Conservation (phyloP, 2,888 invertebrate genomes). For the Diarsia dahlii region DNA sequence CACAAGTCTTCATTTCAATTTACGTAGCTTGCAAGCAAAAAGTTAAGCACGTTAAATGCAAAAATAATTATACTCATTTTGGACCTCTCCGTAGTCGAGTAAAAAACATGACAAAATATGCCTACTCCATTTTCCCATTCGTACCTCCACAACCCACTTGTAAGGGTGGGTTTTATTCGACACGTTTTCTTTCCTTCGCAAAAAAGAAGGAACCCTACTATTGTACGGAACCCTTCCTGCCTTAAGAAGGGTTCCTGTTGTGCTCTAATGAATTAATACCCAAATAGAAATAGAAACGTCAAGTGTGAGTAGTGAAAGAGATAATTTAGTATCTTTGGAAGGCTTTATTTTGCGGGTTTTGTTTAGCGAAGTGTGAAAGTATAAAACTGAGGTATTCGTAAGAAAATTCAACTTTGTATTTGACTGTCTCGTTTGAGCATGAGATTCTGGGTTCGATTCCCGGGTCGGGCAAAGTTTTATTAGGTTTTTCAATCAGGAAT, state of each 20-base stretch:
- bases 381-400: not conserved
- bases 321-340: not conserved
- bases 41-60: too few species aligned
- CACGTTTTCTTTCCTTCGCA: slow-evolving; percentile 58
- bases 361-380: not conserved
- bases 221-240: slow-evolving; percentile 52
- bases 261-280: slow-evolving; percentile 63
- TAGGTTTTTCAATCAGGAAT: too few species aligned
- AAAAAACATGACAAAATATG: not conserved
- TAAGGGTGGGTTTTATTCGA: slow-evolving; percentile 62
- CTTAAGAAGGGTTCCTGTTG: slow-evolving; percentile 50
- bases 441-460: too few species aligned
- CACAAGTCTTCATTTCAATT: too few species aligned
- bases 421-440: too few species aligned
- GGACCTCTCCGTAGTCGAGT: too few species aligned
- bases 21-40: too few species aligned
- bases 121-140: slow-evolving; percentile 24
- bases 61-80: too few species aligned
- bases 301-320: slow-evolving; percentile 26
- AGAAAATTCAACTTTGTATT: too few species aligned
- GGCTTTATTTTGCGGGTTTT: not conserved
- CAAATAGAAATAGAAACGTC: slow-evolving; percentile 45
- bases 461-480: too few species aligned
- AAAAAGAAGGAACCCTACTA: slow-evolving; percentile 50
- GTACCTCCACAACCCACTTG: slow-evolving; percentile 37